Conservation (phyloP, 2,888 invertebrate genomes). For the Eledona agricola region DNA sequence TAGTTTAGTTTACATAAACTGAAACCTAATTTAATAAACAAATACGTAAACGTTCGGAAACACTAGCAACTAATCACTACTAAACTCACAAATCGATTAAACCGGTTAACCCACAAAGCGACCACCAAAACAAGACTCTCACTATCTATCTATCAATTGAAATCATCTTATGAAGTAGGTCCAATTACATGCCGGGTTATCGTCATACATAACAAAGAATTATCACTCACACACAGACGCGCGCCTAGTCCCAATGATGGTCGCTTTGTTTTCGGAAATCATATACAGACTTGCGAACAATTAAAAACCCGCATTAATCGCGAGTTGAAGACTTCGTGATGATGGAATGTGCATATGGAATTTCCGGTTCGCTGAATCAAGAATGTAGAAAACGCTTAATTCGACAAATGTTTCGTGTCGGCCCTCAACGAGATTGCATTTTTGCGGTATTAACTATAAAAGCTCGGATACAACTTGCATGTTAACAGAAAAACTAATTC, state of each 20-base stretch:
- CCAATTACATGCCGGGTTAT: constrained; percentile 21
- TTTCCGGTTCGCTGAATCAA: constrained; percentile 59
- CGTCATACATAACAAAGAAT: constrained; percentile 30
- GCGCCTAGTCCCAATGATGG: constrained; percentile 23
- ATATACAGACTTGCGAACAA: constrained; percentile 47
- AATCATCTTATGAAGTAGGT: constrained; percentile 6
- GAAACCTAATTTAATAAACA: constrained; percentile 40
- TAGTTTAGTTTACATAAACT: constrained; percentile 50
- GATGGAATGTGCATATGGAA: constrained; percentile 61
- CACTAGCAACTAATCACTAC: constrained; percentile 34
- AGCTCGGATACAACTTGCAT: constrained; percentile 34
- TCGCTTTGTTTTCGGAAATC: constrained; percentile 43
- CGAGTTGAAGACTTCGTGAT: constrained; percentile 54
- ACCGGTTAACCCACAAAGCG: neutral
- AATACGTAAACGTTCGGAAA: constrained; percentile 12
- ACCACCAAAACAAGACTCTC: constrained; percentile 6
- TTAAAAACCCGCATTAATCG: constrained; percentile 56
- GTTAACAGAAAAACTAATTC: constrained; percentile 8
- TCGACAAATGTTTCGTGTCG: constrained; percentile 56
- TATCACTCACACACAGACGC: constrained; percentile 26
- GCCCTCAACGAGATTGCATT: constrained; percentile 53
- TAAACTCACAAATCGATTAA: constrained; percentile 21
- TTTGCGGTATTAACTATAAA: constrained; percentile 53
- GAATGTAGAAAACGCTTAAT: constrained; percentile 59
- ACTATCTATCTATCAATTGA: constrained; percentile 1